These are phyloP conservation scores for Ornithoptera alexandrae DNA, from an alignment of 2,888 invertebrate genomes.

Conservation along the genomic window DNA sequence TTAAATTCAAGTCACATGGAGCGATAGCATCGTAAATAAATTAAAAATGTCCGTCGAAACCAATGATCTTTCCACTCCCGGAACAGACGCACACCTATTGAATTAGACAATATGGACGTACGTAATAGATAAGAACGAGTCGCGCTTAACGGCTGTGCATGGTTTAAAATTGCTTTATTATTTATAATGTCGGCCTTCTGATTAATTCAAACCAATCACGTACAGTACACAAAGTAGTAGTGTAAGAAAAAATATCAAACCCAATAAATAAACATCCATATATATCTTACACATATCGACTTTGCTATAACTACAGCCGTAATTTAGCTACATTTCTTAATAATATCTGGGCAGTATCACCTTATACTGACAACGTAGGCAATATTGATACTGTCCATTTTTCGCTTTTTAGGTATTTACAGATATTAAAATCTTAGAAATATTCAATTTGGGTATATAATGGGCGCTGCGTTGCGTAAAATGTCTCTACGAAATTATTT, in stretches of 20 bases:
- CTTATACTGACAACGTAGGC: not conserved
- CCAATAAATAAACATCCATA: too few relatives aligned
- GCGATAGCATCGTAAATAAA: slow-evolving; percentile 36
- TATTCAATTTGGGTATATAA: slow-evolving; percentile 9
- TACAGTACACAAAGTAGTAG: not conserved
- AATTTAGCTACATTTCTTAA: not conserved
- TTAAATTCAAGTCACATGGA: slow-evolving; percentile 34
- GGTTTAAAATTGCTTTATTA: not conserved
- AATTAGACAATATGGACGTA: slow-evolving; percentile 16
- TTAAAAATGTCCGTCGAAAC: slow-evolving; percentile 33
- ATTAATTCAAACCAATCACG: not conserved
- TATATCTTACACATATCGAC: too few relatives aligned
- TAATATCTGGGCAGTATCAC: slow-evolving; percentile 6
- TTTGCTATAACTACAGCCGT: too few relatives aligned
- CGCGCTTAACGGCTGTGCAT: not conserved
- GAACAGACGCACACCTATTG: slow-evolving; percentile 19
- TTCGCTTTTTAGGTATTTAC: slow-evolving; percentile 14
- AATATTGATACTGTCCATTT: slow-evolving; percentile 3
- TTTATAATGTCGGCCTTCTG: not conserved
- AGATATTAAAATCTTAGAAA: slow-evolving; percentile 11
- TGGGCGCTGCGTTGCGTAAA: not conserved
- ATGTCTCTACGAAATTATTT: not conserved
- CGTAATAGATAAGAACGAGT: not conserved
- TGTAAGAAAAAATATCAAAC: not conserved
- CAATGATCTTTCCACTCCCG: slow-evolving; percentile 30